Evolutionary conservation across 2,797 vertebrate genomes (phyloP), one percentile per base, ranked within the genome.

Genomic region (Acanthornis magna): DNA sequence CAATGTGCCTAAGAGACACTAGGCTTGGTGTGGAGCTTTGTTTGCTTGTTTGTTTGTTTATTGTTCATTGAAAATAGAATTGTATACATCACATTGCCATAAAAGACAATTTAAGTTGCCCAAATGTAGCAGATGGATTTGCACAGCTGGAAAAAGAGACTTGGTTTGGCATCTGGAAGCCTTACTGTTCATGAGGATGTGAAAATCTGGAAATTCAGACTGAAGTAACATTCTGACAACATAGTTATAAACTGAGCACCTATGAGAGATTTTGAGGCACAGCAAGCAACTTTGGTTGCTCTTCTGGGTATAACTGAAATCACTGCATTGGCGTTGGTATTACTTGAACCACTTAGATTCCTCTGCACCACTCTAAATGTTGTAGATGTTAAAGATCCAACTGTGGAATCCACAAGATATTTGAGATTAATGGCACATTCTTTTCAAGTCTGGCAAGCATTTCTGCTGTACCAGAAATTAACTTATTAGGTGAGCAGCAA

Each of bases 301-400:
- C 61, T 74, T 85, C 60, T 77, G 57, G 58, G 26, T 23, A 45
- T 34, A 71, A 73, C 15, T 22, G n/a, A 65, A 88, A 51, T 43
- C 11, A 79, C 76, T 91, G 67, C 62, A 65, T 88, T 96, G 91
- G 66, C 62, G 83, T 91, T 82, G 84, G 73, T 95, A 85, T 83
- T 54, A 58, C 86, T 60, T 95, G 83, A 94, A 85, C 84, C 50
- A 86, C 60, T 55, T 63, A 45, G 62, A 89, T 88, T 93, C 61
- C 88, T 88, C 57, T 76, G 32, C 38, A 72, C 40, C n/a, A 23
- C 50, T 73, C 5, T 15, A 74, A 65, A 67, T 57, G 10, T 60
- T 58, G 27, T 60, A 84, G 63, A 76, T 47, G 26, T 71, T 79
- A 76, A 12, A 93, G 75, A 92, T 80, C 68, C 90, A 93, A 17